phyloP scores from a whole-genome alignment of 2,797 vertebrate species.

The Macrochelys suwanniensis region DNA sequence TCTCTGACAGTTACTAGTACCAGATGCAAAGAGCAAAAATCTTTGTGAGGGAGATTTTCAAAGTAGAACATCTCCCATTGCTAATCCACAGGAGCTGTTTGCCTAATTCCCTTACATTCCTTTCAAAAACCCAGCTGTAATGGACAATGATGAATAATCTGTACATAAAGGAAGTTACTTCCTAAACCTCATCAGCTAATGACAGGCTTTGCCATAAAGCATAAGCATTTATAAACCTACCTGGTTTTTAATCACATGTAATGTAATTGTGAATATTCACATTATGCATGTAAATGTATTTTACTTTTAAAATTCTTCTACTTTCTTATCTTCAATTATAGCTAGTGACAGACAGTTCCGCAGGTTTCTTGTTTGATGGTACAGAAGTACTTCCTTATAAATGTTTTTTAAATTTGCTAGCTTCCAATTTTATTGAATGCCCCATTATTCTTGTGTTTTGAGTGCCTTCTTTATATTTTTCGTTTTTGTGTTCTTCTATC shows the following conservation, averaged over 20 bases:
- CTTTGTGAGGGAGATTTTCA: background rate
- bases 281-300: conserved; percentile 10
- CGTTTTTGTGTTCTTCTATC: background rate
- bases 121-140: background rate
- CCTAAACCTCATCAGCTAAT: background rate
- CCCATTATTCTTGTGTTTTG: background rate
- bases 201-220: background rate
- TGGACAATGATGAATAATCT: background rate
- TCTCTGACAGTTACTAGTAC: background rate
- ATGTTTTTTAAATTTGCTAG: background rate
- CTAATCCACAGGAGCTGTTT: background rate
- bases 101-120: background rate
- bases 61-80: background rate
- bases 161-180: background rate
- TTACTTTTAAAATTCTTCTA: background rate
- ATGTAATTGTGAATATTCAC: background rate
- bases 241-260: background rate
- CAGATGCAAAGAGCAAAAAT: background rate
- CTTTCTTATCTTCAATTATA: background rate
- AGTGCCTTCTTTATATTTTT: background rate
- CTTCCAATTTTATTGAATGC: background rate
- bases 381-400: background rate
- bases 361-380: background rate
- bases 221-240: background rate
- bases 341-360: background rate